phyloP scores from a whole-genome alignment of 2,888 invertebrate genomes.

The Lasius platythorax region DNA sequence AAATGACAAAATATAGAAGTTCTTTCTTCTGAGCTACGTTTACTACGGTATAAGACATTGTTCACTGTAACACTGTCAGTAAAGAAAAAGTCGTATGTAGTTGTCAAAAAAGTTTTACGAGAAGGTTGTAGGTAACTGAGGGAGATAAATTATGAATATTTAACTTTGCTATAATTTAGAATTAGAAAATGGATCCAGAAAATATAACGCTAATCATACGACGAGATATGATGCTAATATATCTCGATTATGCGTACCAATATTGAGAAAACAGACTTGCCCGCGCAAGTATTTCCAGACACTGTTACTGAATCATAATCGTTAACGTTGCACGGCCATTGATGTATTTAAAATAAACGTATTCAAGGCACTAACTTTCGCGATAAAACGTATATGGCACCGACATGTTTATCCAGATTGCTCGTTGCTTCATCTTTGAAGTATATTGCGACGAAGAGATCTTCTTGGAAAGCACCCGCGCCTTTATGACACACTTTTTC shows the following conservation, averaged over 20 bases:
- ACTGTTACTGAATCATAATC: conserved; percentile 48
- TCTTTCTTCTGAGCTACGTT: background rate
- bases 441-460: conserved; percentile 53
- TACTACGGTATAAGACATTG: background rate
- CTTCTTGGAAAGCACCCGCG: conserved; percentile 40
- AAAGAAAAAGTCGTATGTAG: background rate
- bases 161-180: background rate
- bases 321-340: conserved; percentile 30
- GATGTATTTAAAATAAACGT: conserved; percentile 52
- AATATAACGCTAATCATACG: background rate
- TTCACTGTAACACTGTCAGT: background rate
- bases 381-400: conserved; percentile 48
- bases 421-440: conserved; percentile 49
- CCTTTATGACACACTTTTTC: conserved; percentile 55
- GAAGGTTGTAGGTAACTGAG: background rate
- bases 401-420: conserved; percentile 50
- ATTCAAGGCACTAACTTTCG: conserved; percentile 38
- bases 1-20: background rate
- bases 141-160: background rate
- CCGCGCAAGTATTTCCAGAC: conserved; percentile 35
- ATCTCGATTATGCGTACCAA: background rate
- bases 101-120: background rate
- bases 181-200: background rate
- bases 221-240: conserved; percentile 1
- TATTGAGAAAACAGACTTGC: conserved; percentile 42